Base-by-base conservation (phyloP, 2,797 vertebrate species). In the Neosilurus hyrtlii region DNA sequence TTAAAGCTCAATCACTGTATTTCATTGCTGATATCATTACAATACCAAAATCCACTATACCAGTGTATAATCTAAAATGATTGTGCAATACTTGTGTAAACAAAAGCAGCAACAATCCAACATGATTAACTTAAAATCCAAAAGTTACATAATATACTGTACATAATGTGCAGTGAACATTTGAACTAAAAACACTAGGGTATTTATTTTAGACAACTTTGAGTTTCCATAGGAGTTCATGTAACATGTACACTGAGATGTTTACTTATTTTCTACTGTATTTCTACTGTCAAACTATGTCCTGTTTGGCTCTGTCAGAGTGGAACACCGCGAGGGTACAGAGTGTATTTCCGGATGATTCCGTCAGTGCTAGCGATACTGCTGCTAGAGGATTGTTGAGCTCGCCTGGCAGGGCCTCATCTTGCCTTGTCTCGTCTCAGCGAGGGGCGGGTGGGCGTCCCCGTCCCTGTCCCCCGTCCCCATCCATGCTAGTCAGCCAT, bases 331-430 rank as follows among this genome's bases (percentile, higher is more conserved):
- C 76, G 56, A 80, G 85, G 86, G 83, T 72, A 71, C 82, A 70
- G 86, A 85, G 81, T 84, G 81, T 88, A 83, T 87, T 84, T 86
- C 79, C 85, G 83, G 84, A 87, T 86, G 83, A 86, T 89, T 88
- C 87, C 82, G 80, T 89, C 84, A 86, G 83, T 84, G 85, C 85
- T 81, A 86, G 82, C 79, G 82, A 80, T 84, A 82, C 78, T 52
- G 84, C 76, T 77, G 84, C 62, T 78, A 79, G 81, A 71, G 75
- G 84, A 83, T 87, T 87, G 86, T 87, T 87, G 62, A 63, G 84
- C 84, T 67, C 73, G 77, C 83, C 79, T 86, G 87, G 82, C 87
- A 85, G 87, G 84, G 80, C 80, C 80, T 81, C 80, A 81, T 81
- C 82, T 82, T 67, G 81, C 75, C 86, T 86, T 85, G 84, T 87